Conservation (phyloP, 2,113 vertebrate genomes). For the Pontoporia blainvillei region DNA sequence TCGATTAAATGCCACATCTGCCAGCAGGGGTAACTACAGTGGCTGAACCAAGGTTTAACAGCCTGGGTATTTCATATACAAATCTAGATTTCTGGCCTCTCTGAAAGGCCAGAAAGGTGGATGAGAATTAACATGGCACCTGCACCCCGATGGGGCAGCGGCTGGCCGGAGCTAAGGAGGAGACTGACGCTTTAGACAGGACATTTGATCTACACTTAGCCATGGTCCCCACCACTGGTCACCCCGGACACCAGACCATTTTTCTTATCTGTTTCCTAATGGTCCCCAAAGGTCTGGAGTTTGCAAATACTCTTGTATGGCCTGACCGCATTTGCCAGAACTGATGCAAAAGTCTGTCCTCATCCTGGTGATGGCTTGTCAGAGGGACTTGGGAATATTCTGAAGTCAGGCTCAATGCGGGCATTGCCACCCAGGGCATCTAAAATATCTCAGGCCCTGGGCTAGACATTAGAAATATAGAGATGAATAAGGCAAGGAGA, state of each 20-base stretch:
- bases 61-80: not conserved
- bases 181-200: not conserved
- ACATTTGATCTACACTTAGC: not conserved
- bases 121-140: fast-evolving
- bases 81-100: not conserved
- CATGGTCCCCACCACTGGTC: not conserved
- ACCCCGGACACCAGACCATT: too few species aligned
- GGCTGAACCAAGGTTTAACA: not conserved
- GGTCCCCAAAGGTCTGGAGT: not conserved
- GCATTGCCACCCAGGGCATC: not conserved
- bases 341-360: not conserved
- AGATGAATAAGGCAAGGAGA: not conserved
- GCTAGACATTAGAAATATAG: fast-evolving
- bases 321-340: not conserved
- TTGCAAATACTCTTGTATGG: not conserved
- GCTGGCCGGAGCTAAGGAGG: not conserved
- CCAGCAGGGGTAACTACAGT: too few species aligned
- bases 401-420: conserved; percentile 60
- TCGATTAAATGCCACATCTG: fast-evolving
- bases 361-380: conserved; percentile 58
- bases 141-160: fast-evolving
- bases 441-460: not conserved
- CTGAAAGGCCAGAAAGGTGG: too few species aligned
- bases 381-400: conserved; percentile 53
- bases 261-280: not conserved